Evolutionary conservation across 2,888 invertebrate species (phyloP), one percentile per base, ranked within the genome.

Genomic region (Philaethria dido): DNA sequence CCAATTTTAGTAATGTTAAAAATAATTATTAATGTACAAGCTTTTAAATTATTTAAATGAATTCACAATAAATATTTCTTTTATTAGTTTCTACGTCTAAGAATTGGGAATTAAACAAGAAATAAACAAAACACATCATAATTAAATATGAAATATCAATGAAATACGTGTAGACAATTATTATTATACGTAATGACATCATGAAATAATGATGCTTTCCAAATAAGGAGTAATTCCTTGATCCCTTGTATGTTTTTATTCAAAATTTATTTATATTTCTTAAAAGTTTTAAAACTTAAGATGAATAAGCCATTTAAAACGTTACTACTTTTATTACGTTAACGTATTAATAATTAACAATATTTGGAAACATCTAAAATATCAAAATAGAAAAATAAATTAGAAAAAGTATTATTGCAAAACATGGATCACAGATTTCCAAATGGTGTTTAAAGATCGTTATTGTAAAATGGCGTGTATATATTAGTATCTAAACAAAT

Each of bases 401-500:
- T 25, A 22, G 2, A 4, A 29, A 52, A 29, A 29, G 11, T 29
- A 0, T 29, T 52, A 16, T 33, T 11, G 11, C 16, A 29, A 52
- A n/a, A 16, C 16, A 11, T 52, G 16, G 29, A 4, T 4, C 11
- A 5, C n/a, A n/a, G 9, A n/a, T 60, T 60, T 60, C 29, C 18
- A 20, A 60, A 60, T n/a, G 20, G 50, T 64, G 29, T 36, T 59
- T 22, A 33, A 62, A 44, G 33, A 39, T 47, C 29, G 11, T 20
- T 22, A 36, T 39, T 59, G 42, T 68, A 70, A 68, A 71, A 59
- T 68, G 61, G 59, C 61, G 45, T 65, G 54, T 29, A 62, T n/a
- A n/a, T 29, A 55, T 57, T 55, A 59, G 57, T 72, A 62, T 61
- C 29, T 64, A 59, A 68, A 66, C 64, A 67, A 66, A 57, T 68